Conservation (phyloP, 2,888 invertebrate species). For the Phytoseiulus persimilis region DNA sequence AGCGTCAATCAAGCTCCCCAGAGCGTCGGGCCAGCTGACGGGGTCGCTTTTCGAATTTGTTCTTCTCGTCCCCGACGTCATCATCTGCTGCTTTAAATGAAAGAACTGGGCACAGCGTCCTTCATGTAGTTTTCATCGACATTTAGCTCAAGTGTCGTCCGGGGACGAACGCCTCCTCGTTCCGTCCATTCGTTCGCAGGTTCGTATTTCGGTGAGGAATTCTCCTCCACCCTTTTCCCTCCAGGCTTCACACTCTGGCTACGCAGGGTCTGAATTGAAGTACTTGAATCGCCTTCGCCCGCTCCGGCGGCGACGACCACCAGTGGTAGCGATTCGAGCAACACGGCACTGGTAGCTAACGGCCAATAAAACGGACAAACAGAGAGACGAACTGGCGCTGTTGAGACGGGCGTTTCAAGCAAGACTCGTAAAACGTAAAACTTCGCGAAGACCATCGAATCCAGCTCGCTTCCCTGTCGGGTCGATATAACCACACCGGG, state of each 20-base stretch:
- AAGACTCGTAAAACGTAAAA: conserved; percentile 26
- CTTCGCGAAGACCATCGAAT: background rate
- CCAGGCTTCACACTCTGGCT: background rate
- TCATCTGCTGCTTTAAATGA: background rate
- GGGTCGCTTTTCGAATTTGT: too few species aligned
- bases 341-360: background rate
- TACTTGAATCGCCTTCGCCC: background rate
- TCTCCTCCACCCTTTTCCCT: background rate
- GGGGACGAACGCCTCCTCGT: background rate
- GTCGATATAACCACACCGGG: background rate
- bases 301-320: background rate
- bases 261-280: background rate
- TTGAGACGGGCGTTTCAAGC: conserved; percentile 8
- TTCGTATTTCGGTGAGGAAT: background rate
- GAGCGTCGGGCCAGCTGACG: too few species aligned
- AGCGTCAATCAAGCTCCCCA: background rate
- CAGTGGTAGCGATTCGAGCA: background rate
- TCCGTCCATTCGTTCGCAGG: background rate
- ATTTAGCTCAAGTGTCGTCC: background rate
- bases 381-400: background rate
- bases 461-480: background rate
- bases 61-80: background rate
- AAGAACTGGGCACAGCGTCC: background rate
- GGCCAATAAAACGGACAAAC: background rate
- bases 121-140: background rate